These are phyloP conservation scores for Micromussa lordhowensis DNA, from an alignment of 92 coral and sea anemone genomes.

Conservation along the genomic window DNA sequence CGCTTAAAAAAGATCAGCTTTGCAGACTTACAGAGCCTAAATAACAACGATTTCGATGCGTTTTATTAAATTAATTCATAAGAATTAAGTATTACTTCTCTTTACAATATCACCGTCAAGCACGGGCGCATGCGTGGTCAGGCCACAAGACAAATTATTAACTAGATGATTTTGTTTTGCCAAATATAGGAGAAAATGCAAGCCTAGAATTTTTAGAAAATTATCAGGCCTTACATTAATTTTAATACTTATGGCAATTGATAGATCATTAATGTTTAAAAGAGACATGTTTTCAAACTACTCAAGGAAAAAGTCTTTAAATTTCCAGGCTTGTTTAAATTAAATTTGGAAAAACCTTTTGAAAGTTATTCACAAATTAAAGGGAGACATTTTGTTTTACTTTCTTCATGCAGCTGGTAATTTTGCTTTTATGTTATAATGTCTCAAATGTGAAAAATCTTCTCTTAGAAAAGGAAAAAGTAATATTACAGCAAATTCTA, in stretches of 20 bases:
- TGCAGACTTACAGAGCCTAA: not conserved
- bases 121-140: not conserved
- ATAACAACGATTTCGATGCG: not conserved
- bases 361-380: not conserved
- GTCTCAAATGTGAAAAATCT: not conserved
- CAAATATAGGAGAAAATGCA: not conserved
- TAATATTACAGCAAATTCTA: not conserved
- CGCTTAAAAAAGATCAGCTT: not conserved
- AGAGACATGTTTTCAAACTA: not conserved
- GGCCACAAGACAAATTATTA: not conserved
- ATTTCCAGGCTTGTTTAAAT: not conserved
- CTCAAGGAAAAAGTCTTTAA: not conserved
- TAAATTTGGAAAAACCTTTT: not conserved
- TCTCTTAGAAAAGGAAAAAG: not conserved
- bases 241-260: not conserved
- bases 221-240: not conserved
- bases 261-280: not conserved
- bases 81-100: not conserved
- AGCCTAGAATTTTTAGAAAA: not conserved
- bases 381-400: no score
- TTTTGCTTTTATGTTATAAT: not conserved
- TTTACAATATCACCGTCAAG: not conserved
- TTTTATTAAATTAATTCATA: not conserved
- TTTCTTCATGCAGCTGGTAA: no score
- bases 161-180: not conserved